A percentile compares a stretch with the other conserved stretches of the same genome.
These are phyloP conservation scores for Bovichtus variegatus DNA, from an alignment of 2,797 vertebrate species.

Conservation along the genomic window DNA sequence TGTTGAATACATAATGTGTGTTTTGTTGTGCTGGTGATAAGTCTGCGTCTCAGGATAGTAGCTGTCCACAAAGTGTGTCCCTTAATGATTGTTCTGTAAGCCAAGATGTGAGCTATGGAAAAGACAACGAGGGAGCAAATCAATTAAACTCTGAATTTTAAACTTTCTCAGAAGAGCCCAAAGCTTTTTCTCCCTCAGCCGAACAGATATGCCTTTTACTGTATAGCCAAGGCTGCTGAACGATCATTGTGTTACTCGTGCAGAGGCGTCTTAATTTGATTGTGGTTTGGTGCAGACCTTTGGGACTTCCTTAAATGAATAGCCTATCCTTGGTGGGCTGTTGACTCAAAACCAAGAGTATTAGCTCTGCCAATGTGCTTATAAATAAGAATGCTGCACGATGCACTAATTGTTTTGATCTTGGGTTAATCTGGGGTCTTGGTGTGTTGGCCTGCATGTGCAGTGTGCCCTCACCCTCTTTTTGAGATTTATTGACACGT, in stretches of 20 bases:
- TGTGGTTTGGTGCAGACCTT: slow-evolving; percentile 62
- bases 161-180: slow-evolving; percentile 4
- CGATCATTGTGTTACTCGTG: slow-evolving; percentile 33
- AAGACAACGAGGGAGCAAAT: slow-evolving; percentile 29
- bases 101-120: slow-evolving; percentile 24
- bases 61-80: slow-evolving; percentile 5
- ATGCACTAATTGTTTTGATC: slow-evolving; percentile 42
- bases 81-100: slow-evolving; percentile 20
- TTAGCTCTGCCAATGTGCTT: slow-evolving; percentile 46
- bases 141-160: slow-evolving; percentile 36
- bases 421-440: slow-evolving; percentile 18
- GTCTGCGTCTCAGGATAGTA: slow-evolving; percentile 15
- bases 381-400: slow-evolving; percentile 34
- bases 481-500: not conserved
- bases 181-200: slow-evolving; percentile 6
- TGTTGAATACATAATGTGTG: slow-evolving; percentile 22
- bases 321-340: slow-evolving; percentile 59
- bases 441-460: not conserved
- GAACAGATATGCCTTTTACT: not conserved
- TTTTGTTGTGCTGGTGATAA: slow-evolving; percentile 28
- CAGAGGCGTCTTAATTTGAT: slow-evolving; percentile 68
- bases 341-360: slow-evolving; percentile 43
- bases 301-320: slow-evolving; percentile 65
- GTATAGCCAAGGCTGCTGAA: slow-evolving; percentile 40
- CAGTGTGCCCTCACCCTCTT: not conserved